These are phyloP conservation scores for Hippocampus guttulatus DNA, from an alignment of 2,113 vertebrate species.

Conservation along the genomic window DNA sequence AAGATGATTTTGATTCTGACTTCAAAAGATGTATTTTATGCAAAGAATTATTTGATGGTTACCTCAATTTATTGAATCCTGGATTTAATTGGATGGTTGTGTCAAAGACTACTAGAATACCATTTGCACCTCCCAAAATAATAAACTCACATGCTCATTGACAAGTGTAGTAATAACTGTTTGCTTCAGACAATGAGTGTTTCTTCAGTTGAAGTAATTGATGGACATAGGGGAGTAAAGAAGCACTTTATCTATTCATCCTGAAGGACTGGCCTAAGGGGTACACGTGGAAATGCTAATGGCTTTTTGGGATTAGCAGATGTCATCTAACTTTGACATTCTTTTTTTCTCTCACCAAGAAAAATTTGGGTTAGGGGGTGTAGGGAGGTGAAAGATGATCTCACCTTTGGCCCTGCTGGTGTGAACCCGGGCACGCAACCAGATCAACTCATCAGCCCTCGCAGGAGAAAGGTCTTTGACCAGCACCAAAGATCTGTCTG, in stretches of 20 bases:
- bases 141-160: neutral
- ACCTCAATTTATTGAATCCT: neutral
- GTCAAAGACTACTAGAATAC: neutral
- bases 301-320: conserved; percentile 23
- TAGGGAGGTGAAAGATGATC: conserved; percentile 33
- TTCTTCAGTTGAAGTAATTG: neutral
- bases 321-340: neutral
- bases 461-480: conserved; percentile 82
- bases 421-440: conserved; percentile 93
- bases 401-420: conserved; percentile 99
- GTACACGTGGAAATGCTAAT: conserved; percentile 11
- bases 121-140: neutral
- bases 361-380: neutral
- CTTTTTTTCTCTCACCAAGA: conserved; percentile 21
- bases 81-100: neutral
- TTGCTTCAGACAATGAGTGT: neutral
- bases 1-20: no score
- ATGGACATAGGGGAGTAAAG: neutral
- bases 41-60: no score
- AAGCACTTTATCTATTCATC: neutral
- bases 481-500: conserved; percentile 83
- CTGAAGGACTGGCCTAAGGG: conserved; percentile 23
- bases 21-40: no score
- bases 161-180: neutral
- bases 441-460: conserved; percentile 87